Evolutionary conservation across 1,140 invertebrate genomes (phyloP).

Genomic region (Lasaia peninsularis): DNA sequence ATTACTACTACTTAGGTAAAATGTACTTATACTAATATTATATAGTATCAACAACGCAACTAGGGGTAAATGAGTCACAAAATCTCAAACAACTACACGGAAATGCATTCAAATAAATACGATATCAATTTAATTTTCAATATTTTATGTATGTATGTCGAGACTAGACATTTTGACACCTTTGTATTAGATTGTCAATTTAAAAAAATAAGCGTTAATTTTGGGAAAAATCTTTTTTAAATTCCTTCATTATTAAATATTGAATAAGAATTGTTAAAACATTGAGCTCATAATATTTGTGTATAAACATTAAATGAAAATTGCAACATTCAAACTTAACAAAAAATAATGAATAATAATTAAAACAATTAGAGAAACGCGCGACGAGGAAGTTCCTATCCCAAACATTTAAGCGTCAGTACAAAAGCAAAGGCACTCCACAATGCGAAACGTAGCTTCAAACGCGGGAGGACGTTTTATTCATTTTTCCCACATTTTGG

Average conservation of each 20-base stretch:
- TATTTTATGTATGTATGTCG: no score
- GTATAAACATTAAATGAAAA: neutral
- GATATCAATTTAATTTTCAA: no score
- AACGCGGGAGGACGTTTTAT: neutral
- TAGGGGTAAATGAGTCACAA: constrained; percentile 35
- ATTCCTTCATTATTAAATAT: no score
- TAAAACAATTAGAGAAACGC: neutral
- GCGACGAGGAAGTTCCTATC: neutral
- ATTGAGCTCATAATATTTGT: no score
- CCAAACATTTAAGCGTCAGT: neutral
- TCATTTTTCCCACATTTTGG: neutral
- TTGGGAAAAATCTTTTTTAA: no score
- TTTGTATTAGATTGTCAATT: neutral
- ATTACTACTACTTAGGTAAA: constrained; percentile 62
- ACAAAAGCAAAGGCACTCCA: constrained; percentile 6
- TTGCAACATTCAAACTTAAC: constrained; percentile 2
- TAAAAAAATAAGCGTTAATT: neutral
- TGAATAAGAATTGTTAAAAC: constrained; percentile 1
- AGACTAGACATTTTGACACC: neutral
- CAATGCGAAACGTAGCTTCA: neutral
- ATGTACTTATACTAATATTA: constrained; percentile 60
- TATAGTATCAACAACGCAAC: constrained; percentile 66
- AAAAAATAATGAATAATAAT: neutral
- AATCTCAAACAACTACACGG: neutral
- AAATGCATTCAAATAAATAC: neutral